Base-by-base conservation (phyloP, 2,113 vertebrate genomes). In the Tiliqua scincoides region DNA sequence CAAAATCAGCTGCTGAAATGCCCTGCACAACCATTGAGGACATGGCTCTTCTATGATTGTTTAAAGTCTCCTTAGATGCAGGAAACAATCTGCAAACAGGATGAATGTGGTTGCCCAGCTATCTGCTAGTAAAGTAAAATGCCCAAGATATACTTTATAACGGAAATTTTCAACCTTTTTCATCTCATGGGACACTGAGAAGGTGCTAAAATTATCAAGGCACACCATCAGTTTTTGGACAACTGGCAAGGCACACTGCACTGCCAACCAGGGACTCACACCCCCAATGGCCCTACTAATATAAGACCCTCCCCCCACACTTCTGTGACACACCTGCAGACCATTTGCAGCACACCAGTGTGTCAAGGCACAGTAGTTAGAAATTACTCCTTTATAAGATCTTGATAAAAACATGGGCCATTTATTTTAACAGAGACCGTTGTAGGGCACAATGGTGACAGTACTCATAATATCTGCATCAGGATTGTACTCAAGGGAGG, bases 1-100 rank as follows among this genome's bases (percentile, higher is more conserved):
- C 83, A 27, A 52, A 89, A 1, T 3, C 0, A 1, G 70, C 52
- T 80, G 40, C 20, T 74, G 40, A 73, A 52, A 67, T 25, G 73
- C 32, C 32, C 83, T 62, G 79, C 40, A 18, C 68, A 78, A 89
- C 4, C 75, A 84, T 20, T 65, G 25, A n/a, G 10, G 17, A 91
- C 65, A 84, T 88, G 67, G 8, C 1, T 1, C 62, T 0, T 73
- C 77, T 4, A 62, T 68, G 85, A 63, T 79, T 79, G 92, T 73
- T 87, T 62, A 84, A 91, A 57, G 77, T 10, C 11, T 80, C 78
- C 85, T 18, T 57, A 86, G 35, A 80, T 8, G 10, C 82, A 77
- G 63, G 82, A 61, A 73, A 71, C 14, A 59, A 62, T 27, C 59
- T 40, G 32, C 83, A 2, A 57, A 79, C 2, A 20, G 71, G 72